Conservation (phyloP, 2,797 vertebrate genomes). For the Coilia nasus region DNA sequence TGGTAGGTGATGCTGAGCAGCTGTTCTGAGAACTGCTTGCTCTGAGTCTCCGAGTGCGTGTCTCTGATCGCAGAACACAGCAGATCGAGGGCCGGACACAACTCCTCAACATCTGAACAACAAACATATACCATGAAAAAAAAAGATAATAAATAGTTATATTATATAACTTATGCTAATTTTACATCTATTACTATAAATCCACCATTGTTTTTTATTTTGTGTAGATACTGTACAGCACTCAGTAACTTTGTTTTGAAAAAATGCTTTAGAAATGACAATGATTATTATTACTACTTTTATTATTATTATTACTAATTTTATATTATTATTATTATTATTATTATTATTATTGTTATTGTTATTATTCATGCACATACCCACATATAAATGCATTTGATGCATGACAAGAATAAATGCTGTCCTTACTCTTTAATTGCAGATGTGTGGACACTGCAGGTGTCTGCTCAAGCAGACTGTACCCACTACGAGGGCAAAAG, state of each 20-base stretch:
- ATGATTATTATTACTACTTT: too few relatives aligned
- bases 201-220: too few relatives aligned
- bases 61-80: slow-evolving; percentile 85
- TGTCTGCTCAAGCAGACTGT: slow-evolving; percentile 59
- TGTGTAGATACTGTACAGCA: too few relatives aligned
- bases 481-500: slow-evolving; percentile 65
- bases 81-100: slow-evolving; percentile 87
- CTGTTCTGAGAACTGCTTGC: slow-evolving; percentile 93
- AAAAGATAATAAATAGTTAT: not conserved
- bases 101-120: slow-evolving; percentile 79
- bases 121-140: not conserved
- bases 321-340: too few relatives aligned
- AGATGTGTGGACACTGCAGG: slow-evolving; percentile 52
- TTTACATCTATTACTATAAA: too few relatives aligned
- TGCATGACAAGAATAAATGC: not conserved
- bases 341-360: too few relatives aligned
- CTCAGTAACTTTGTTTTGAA: too few relatives aligned
- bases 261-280: too few relatives aligned
- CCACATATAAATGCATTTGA: not conserved
- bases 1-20: slow-evolving; percentile 84
- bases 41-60: slow-evolving; percentile 86
- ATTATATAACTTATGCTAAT: too few relatives aligned
- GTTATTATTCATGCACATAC: too few relatives aligned
- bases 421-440: slow-evolving; percentile 78
- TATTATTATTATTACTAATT: too few relatives aligned